Evolutionary conservation across 2,888 invertebrate species (phyloP), one percentile per base, ranked within the genome.

Genomic region (Calliopum simillimum): DNA sequence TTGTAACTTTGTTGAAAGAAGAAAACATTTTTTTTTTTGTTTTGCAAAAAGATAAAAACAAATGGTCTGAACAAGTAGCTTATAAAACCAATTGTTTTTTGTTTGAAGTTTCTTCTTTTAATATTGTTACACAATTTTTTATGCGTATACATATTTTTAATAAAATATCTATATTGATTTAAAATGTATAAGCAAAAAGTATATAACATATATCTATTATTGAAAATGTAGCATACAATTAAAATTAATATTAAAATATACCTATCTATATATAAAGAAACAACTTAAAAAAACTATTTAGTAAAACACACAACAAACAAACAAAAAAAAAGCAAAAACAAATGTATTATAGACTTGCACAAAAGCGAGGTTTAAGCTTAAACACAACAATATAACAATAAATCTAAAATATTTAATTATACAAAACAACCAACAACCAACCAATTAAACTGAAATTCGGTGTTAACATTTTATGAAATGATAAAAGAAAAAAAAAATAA

Each of bases 141-240:
- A 70, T 70, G 66, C 68, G 69, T 70, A 66, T 73, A 70, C 70
- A 70, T 68, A 72, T 70, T 70, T 72, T 69, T 59, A 70, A 72
- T 33, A 33, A 70, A 64, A 70, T 71, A 74, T 74, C 68, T 66
- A 69, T 61, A 68, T 65, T 66, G 59, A 71, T 69, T n/a, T 68
- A 46, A 68, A 71, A 71, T 51, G 69, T 33, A 33, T 8, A 33
- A 33, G 33, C 33, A 33, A 59, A 61, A 61, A 61, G 61, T 61
- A 61, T 61, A 61, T 61, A 46, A 61, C 13, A 61, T 61, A 61
- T 61, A 33, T 8, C 33, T 8, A 61, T 61, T 61, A 61, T 61
- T 46, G 61, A 61, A 61, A 61, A 61, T 61, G 61, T 61, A 61
- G 61, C 61, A 46, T 61, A 61, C 41, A 61, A 61, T 44, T 64